Percentiles rank a stretch among this genome's conserved stretches.
Evolutionary conservation across 2,113 vertebrate species (phyloP).

Genomic region (Ornithorhynchus anatinus): DNA sequence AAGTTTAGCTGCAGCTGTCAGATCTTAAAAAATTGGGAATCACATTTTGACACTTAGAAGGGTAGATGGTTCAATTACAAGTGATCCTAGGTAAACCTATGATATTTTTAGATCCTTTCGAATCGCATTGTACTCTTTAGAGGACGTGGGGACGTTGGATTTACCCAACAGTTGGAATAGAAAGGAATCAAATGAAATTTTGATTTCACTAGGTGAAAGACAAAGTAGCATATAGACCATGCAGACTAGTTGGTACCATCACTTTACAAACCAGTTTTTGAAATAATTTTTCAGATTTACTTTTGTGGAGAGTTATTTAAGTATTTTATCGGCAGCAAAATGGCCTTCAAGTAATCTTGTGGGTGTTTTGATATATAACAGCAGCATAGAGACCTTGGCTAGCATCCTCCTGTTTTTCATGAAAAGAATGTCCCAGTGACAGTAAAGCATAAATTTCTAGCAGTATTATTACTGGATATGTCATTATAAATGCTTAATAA

Average conservation of each 20-base stretch:
- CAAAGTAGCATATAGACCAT: background rate
- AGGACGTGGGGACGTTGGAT: slow-evolving; percentile 25
- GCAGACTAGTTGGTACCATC: background rate
- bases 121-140: slow-evolving; percentile 61
- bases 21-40: slow-evolving; percentile 67
- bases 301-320: background rate
- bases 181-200: slow-evolving; percentile 25
- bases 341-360: background rate
- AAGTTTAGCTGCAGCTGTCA: slow-evolving; percentile 69
- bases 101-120: slow-evolving; percentile 75
- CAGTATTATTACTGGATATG: background rate
- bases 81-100: slow-evolving; percentile 66
- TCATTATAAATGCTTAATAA: slow-evolving; percentile 16
- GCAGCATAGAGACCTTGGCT: background rate
- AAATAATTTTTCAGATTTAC: background rate
- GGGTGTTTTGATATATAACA: slow-evolving; percentile 26
- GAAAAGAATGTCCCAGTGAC: background rate
- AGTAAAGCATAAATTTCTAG: background rate
- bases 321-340: slow-evolving; percentile 10
- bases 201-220: slow-evolving; percentile 1
- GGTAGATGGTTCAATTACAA: slow-evolving; percentile 67
- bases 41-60: slow-evolving; percentile 71
- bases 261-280: background rate
- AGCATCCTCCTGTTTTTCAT: background rate
- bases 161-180: slow-evolving; percentile 27